Conservation (phyloP, 2,113 vertebrate species). For the Acanthisitta chloris region DNA sequence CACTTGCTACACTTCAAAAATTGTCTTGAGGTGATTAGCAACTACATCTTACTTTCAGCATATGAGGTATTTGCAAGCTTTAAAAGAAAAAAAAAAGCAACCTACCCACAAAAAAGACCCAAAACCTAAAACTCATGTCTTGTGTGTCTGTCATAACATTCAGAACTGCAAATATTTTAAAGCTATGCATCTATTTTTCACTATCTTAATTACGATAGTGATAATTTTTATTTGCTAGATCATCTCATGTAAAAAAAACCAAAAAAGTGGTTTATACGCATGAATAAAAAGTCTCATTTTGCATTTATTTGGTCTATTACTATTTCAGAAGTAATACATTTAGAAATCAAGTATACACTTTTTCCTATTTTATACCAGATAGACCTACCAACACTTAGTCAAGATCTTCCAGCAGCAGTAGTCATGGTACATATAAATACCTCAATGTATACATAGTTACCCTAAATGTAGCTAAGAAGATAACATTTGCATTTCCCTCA, state of each 20-base stretch:
- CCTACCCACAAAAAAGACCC: background rate
- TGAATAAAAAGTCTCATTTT: background rate
- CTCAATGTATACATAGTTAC: background rate
- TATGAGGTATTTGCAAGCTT: background rate
- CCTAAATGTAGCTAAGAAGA: background rate
- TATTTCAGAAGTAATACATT: background rate
- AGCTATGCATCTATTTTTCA: background rate
- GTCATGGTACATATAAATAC: background rate
- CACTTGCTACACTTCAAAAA: background rate
- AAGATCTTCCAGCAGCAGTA: background rate
- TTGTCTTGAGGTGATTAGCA: background rate
- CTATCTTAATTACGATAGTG: background rate
- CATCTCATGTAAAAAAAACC: background rate
- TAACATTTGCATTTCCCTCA: background rate
- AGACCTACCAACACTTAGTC: background rate
- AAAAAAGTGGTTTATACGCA: background rate
- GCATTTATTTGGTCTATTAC: rapidly evolving
- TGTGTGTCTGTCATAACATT: background rate
- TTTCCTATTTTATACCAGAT: background rate
- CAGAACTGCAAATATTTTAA: background rate
- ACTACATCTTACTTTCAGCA: background rate
- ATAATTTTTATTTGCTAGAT: background rate
- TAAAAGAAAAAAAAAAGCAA: too few species aligned
- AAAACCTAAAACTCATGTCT: background rate
- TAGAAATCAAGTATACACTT: background rate